Evolutionary conservation across 1,140 invertebrate species (phyloP).

Genomic region (Drosophila athabasca): DNA sequence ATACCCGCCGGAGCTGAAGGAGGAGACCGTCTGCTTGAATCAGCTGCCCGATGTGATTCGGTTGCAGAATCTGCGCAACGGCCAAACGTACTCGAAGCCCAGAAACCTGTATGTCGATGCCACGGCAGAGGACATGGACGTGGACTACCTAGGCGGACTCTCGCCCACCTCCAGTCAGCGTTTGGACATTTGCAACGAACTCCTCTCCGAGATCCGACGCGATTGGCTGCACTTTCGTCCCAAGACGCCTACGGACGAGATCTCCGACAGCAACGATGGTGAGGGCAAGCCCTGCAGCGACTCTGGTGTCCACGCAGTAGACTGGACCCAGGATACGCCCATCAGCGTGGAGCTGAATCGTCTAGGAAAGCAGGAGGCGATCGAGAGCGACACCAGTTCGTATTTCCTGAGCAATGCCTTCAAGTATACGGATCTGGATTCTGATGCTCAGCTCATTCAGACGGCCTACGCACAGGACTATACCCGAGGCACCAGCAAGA

Average conservation of each 20-base stretch:
- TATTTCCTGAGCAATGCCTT: constrained; percentile 73
- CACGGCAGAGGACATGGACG: constrained; percentile 18
- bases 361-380: constrained; percentile 52
- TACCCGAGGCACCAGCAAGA: constrained; percentile 68
- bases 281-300: constrained; percentile 34
- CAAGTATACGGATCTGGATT: constrained; percentile 77
- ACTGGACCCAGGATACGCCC: constrained; percentile 85
- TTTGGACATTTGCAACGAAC: constrained; percentile 80
- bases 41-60: constrained; percentile 78
- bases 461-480: constrained; percentile 62
- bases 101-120: constrained; percentile 57
- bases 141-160: constrained; percentile 68
- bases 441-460: constrained; percentile 76
- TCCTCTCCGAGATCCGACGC: constrained; percentile 76
- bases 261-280: constrained; percentile 59
- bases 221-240: constrained; percentile 90
- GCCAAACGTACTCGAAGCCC: constrained; percentile 30
- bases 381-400: constrained; percentile 6
- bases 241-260: constrained; percentile 86
- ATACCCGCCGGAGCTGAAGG: constrained; percentile 37
- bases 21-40: constrained; percentile 52
- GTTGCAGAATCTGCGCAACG: constrained; percentile 62
- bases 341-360: constrained; percentile 85
- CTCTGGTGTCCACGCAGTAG: constrained; percentile 72
- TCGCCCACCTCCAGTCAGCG: constrained; percentile 81